Base-by-base conservation (phyloP, 2,888 invertebrate species). In the Oxyscelio sp. region DNA sequence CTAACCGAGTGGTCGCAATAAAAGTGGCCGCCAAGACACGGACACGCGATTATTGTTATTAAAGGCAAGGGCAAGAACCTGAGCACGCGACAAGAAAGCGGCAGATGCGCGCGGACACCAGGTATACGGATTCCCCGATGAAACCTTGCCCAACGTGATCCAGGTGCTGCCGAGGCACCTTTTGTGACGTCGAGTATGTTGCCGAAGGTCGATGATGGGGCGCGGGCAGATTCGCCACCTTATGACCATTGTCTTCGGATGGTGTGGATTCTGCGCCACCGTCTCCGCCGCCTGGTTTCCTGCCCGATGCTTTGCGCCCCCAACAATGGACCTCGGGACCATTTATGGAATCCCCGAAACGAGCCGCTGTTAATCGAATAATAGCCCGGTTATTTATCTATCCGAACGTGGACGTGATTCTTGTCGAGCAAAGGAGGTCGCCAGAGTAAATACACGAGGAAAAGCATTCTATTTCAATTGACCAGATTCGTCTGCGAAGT, bases 91-190 rank as follows among this genome's bases (percentile, higher is more conserved):
- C 84, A 75, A 66, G 63, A 61, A 75, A 74, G 40, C 66, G 68
- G 68, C 79, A 70, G 79, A 79, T 74, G 74, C 31, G 58, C 40
- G 48, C 22, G 27, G 45, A 73, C 83, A 65, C 74, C 63, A 75
- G 75, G 74, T 83, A 83, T 77, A 79, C 83, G 83, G 79, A 84
- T 84, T 84, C 71, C 59, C 56, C 48, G 48, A 59, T 65, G 70
- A 80, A 84, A 75, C 80, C 84, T 75, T 79, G 79, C 79, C 74
- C 79, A 70, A 75, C 83, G 83, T 59, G 83, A 83, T 79, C 79
- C 78, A 58, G 71, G 66, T 65, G 77, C 27, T 74, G 48, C 17
- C 71, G n/a, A 34, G 43, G 54, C 68, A 31, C 38, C 83, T 79
- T 79, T 84, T 75, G 75, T 84, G 79, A 79, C 79, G 83, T 79